Base-by-base conservation (phyloP, 2,888 invertebrate species). In the Pycnomerus fuliginosus region DNA sequence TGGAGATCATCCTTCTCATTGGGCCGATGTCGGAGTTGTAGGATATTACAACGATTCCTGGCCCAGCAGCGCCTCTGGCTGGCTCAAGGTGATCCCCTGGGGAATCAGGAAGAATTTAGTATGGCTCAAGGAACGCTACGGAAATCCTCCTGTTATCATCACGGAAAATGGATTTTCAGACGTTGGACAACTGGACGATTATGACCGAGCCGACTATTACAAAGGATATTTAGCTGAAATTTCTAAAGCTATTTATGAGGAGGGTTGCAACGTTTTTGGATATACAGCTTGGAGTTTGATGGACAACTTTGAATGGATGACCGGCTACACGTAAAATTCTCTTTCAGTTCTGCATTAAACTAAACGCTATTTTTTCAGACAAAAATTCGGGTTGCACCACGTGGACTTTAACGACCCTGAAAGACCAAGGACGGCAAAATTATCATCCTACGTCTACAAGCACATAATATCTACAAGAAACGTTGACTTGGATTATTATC, bases 321-420 rank as follows among this genome's bases (percentile, higher is more conserved):
- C 67, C 39, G 79, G 78, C n/a, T 80, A 76, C 60, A 64, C 65
- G 69, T 75, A 61, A 69, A 72, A 69, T 23, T 23, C 5, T 13
- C 3, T 7, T 32, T 10, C 22, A 12, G 29, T 31, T 30, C 38
- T 11, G 25, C 27, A 28, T 34, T 24, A 80, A 0, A 80, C 80
- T 79, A 74, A 76, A 27, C 80, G 80, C n/a, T n/a, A n/a, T 58
- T 44, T 40, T 77, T 78, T 36, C 67, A 83, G 83, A 10, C 74
- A 76, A 51, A 78, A 76, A 60, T 85, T 83, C 65, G 87, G 88
- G 2, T 58, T 87, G 1, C 81, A 80, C 53, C 74, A 79, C 58
- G 83, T 87, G 1, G 80, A 88, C 60, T 83, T 82, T 61, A 64
- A 70, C 1, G 79, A 78, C 53, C 74, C 77, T 1, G 68, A 75